phyloP scores from a whole-genome alignment of 2,113 vertebrate genomes.

The Zosterops pallidus region DNA sequence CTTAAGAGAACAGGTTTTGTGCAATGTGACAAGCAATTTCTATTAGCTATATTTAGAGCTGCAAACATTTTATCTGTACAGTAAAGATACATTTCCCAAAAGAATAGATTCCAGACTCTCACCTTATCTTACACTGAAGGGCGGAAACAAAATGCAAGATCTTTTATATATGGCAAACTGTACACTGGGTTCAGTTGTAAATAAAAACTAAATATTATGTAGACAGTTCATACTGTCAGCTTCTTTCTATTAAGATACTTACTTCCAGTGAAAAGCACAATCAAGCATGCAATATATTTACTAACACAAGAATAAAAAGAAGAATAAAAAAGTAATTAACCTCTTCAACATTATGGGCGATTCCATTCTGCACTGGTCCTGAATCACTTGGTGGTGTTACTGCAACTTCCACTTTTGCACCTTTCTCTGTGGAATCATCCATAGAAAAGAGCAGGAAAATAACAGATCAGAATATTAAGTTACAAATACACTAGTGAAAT shows the following conservation, averaged over 20 bases:
- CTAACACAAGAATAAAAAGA: not conserved
- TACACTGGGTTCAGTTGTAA: not conserved
- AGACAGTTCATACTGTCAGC: not conserved
- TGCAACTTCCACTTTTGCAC: constrained; percentile 90
- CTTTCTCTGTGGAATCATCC: constrained; percentile 80
- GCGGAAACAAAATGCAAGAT: not conserved
- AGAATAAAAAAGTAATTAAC: constrained; percentile 25
- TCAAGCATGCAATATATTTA: not conserved
- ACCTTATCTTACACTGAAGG: not conserved
- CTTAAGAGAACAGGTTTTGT: not conserved
- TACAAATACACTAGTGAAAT: not conserved
- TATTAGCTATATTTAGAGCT: not conserved
- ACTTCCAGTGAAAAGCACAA: not conserved
- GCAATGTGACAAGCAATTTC: not conserved
- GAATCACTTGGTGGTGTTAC: constrained; percentile 91
- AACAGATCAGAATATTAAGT: constrained; percentile 1
- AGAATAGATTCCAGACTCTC: not conserved
- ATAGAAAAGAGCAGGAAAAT: not conserved
- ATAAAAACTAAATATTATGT: not conserved
- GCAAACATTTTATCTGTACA: not conserved
- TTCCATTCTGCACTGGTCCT: constrained; percentile 87
- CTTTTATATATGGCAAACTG: not conserved
- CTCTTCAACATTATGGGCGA: constrained; percentile 78
- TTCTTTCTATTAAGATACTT: not conserved
- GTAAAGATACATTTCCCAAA: not conserved